These are phyloP conservation scores for Myrmophylax atrothorax DNA, from an alignment of 2,113 vertebrate species.

Conservation along the genomic window DNA sequence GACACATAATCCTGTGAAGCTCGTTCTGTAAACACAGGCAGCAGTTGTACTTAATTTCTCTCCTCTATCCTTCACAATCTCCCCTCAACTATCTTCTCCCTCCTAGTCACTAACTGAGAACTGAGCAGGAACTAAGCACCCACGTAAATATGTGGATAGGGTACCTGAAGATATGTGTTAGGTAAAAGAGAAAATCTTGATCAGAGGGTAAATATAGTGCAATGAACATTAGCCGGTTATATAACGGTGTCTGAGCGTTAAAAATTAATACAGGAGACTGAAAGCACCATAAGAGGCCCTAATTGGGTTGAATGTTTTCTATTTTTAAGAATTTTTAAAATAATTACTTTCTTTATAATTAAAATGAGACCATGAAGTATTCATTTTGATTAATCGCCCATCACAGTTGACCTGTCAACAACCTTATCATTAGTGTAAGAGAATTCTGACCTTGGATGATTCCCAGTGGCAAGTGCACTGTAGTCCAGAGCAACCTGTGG, in stretches of 20 bases:
- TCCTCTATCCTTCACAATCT: neutral
- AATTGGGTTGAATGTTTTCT: neutral
- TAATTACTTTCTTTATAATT: neutral
- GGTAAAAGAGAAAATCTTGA: neutral
- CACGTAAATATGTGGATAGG: neutral
- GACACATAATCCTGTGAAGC: slow-evolving; percentile 52
- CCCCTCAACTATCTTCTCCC: neutral
- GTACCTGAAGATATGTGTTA: neutral
- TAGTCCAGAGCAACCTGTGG: neutral
- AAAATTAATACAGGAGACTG: neutral
- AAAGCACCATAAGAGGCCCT: neutral
- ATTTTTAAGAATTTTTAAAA: neutral
- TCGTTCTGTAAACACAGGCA: slow-evolving; percentile 54
- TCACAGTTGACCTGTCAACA: neutral
- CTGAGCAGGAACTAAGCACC: neutral
- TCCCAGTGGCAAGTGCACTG: neutral
- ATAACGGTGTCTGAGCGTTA: neutral
- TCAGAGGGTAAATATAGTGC: neutral
- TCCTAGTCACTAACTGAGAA: neutral
- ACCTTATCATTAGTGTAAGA: rapidly evolving
- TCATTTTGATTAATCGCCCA: neutral
- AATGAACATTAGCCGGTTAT: neutral
- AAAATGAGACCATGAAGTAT: neutral
- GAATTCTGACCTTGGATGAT: neutral
- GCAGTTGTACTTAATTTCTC: slow-evolving; percentile 32